phyloP scores from a whole-genome alignment of 2,113 vertebrate genomes.

The Nipponia nippon region DNA sequence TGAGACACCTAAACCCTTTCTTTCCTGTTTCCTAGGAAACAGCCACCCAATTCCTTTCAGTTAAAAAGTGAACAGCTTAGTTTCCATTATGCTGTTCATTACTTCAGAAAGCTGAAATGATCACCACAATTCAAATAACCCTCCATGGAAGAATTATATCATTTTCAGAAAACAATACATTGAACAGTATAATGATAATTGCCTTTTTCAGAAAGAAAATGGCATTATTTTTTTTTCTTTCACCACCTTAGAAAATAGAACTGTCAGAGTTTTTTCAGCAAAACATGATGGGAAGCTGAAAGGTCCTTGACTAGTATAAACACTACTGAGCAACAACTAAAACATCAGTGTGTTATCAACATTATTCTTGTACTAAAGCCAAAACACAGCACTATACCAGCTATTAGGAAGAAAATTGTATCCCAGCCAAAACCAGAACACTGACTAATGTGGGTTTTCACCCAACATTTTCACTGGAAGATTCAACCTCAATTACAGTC shows the following conservation, averaged over 20 bases:
- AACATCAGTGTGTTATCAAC: too few species aligned
- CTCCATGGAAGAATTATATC: neutral
- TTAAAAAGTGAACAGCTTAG: neutral
- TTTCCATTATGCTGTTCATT: neutral
- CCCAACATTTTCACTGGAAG: neutral
- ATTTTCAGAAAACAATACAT: neutral
- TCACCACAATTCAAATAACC: neutral
- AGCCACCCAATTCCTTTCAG: neutral
- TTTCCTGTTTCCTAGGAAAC: constrained; percentile 46
- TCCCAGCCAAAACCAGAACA: too few species aligned
- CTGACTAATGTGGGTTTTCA: neutral
- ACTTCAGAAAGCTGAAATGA: neutral
- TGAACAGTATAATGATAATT: neutral
- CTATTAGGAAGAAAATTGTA: too few species aligned
- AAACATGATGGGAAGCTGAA: neutral
- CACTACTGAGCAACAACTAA: too few species aligned
- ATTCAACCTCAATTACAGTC: neutral
- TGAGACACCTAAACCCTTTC: neutral
- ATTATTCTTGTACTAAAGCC: too few species aligned
- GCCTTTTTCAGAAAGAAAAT: neutral
- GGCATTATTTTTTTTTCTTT: neutral
- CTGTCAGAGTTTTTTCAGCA: neutral
- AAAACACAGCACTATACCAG: too few species aligned
- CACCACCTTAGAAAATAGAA: neutral
- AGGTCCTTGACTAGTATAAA: too few species aligned